These are phyloP conservation scores for Collichthys lucidus DNA, from an alignment of 2,113 vertebrate species.

Conservation along the genomic window DNA sequence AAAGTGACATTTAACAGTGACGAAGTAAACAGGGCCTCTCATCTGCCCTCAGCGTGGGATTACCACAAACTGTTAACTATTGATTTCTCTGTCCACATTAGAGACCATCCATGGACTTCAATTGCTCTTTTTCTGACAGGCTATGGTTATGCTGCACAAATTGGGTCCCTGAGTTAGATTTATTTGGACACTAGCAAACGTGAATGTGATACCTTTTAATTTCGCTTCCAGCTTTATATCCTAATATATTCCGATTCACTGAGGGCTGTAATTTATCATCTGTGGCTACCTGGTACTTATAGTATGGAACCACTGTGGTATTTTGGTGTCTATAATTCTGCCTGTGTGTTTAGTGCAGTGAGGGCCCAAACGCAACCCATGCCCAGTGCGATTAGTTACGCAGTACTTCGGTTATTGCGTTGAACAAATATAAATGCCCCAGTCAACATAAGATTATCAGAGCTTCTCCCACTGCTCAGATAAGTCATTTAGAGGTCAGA, in stretches of 20 bases:
- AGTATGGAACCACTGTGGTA: conserved; percentile 27
- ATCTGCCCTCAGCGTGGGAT: conserved; percentile 47
- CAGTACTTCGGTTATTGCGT: conserved; percentile 31
- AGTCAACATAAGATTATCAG: conserved; percentile 50
- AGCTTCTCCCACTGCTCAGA: neutral
- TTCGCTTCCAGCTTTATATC: conserved; percentile 46
- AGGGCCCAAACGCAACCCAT: conserved; percentile 29
- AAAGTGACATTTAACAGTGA: conserved; percentile 50
- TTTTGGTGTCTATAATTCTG: conserved; percentile 63
- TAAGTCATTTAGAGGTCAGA: conserved; percentile 52
- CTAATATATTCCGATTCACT: conserved; percentile 41
- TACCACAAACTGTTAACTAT: conserved; percentile 61
- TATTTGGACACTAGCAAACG: conserved; percentile 39
- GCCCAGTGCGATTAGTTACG: conserved; percentile 16
- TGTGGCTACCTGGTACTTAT: conserved; percentile 48
- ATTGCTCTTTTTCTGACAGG: conserved; percentile 51
- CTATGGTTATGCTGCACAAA: conserved; percentile 54
- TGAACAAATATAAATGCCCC: conserved; percentile 54
- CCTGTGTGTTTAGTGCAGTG: conserved; percentile 40
- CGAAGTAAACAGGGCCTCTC: conserved; percentile 38
- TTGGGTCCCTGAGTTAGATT: conserved; percentile 41
- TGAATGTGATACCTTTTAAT: conserved; percentile 68
- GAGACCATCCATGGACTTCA: conserved; percentile 36
- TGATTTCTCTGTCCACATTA: conserved; percentile 64
- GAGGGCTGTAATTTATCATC: conserved; percentile 68